Conservation (phyloP, 2,797 vertebrate genomes). For the Clarias laeviceps region DNA sequence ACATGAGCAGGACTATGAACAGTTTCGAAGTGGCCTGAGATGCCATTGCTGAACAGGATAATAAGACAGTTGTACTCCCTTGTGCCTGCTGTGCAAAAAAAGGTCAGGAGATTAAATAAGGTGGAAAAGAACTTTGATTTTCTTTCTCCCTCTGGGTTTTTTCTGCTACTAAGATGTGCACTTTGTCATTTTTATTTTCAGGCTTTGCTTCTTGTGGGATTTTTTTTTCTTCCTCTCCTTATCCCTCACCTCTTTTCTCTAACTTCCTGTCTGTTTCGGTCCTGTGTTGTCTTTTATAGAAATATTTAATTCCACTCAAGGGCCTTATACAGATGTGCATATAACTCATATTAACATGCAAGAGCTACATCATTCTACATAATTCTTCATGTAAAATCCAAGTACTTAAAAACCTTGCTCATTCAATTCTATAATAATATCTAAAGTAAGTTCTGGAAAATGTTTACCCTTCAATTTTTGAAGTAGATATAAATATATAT, state of each 20-base stretch:
- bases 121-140: conserved; percentile 47
- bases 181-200: conserved; percentile 59
- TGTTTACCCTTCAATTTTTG: not conserved
- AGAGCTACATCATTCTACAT: conserved; percentile 18
- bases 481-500: not conserved
- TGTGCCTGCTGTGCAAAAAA: conserved; percentile 42
- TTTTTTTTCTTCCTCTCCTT: conserved; percentile 2
- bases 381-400: conserved; percentile 31
- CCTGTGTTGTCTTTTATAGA: conserved; percentile 34
- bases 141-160: conserved; percentile 49
- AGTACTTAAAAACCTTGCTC: conserved; percentile 33
- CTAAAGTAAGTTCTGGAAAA: not conserved
- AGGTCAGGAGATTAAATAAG: conserved; percentile 58
- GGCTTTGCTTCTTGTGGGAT: conserved; percentile 19
- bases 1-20: conserved; percentile 19
- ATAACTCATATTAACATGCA: conserved; percentile 11
- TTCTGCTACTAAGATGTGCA: conserved; percentile 49
- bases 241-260: conserved; percentile 26
- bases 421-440: not conserved
- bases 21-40: conserved; percentile 37
- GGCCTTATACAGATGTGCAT: conserved; percentile 23
- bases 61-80: conserved; percentile 47
- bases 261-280: conserved; percentile 29
- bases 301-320: conserved; percentile 34
- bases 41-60: conserved; percentile 39